Evolutionary conservation across 2,797 vertebrate species (phyloP), one percentile per base, ranked within the genome.

Genomic region (Tinamus major): DNA sequence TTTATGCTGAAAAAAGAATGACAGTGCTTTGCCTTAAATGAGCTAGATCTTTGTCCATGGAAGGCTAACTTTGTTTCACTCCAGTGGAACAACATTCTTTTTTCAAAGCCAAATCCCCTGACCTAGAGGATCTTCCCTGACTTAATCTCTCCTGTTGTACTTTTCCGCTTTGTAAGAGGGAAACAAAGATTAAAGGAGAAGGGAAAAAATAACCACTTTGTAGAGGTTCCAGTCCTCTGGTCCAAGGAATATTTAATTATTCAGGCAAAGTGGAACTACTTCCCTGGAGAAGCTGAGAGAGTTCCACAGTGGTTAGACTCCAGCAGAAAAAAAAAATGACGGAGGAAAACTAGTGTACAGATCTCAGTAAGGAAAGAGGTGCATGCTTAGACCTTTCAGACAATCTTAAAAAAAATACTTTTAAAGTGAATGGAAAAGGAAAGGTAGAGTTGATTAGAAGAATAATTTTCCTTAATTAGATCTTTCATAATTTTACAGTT

Each of bases 171-270:
- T 86, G 42, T 88, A 90, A 70, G 89, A 88, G 39, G 80, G 70
- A 94, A 96, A 95, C 80, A 92, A 92, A 92, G 59, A 79, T 69
- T 92, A 79, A 93, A 89, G 81, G 44, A 74, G 74, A 79, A 79
- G n/a, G 85, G 15, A 33, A 93, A 96, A 96, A 94, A 70, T 70
- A 92, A 93, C 24, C 18, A 12, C 31, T 93, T 90, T 94, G 71
- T 96, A 88, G 74, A 81, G 4, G 61, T 94, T 92, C 90, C 96
- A 96, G 79, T 90, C 74, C 59, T 86, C 67, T 33, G 9, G 29
- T 81, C 90, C 94, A 94, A 84, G 82, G 70, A 94, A 92, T 92
- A 93, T 88, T 92, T 91, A 92, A 81, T 86, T 93, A 88, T 93
- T 84, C 74, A 84, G 56, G n/a, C 46, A 72, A 93, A 95, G 63